Percentiles rank a stretch among this genome's conserved stretches.
phyloP scores from a whole-genome alignment of 2,113 vertebrate genomes.

The Gambusia affinis region DNA sequence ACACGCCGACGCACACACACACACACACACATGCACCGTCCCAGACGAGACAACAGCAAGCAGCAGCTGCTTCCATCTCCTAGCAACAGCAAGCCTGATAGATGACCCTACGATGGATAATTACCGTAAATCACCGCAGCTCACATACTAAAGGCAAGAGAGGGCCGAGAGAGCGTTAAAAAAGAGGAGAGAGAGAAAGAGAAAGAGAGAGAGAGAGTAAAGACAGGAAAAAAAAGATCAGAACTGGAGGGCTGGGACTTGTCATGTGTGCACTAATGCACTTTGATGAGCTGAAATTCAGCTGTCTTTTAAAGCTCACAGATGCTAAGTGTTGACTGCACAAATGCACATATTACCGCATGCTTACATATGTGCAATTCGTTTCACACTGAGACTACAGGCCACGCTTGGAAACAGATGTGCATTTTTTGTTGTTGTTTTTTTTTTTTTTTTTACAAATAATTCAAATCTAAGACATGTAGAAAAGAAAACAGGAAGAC shows the following conservation, averaged over 20 bases:
- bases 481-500: conserved; percentile 55
- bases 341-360: conserved; percentile 10
- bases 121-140: conserved; percentile 94
- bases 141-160: conserved; percentile 71
- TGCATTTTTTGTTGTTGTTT: background rate
- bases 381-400: conserved; percentile 56
- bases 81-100: conserved; percentile 95
- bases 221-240: conserved; percentile 62
- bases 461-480: conserved; percentile 54
- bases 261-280: conserved; percentile 84
- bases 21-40: conserved; percentile 82
- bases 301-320: conserved; percentile 48
- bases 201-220: conserved; percentile 24
- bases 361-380: background rate
- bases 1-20: conserved; percentile 64
- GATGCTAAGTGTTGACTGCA: background rate
- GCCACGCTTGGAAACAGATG: conserved; percentile 62
- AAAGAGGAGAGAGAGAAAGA: conserved; percentile 7
- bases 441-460: conserved; percentile 59
- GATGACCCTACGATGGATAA: conserved; percentile 98
- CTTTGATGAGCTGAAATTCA: conserved; percentile 83
- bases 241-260: conserved; percentile 57
- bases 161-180: conserved; percentile 53
- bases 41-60: conserved; percentile 92
- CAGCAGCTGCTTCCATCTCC: conserved; percentile 97